A percentile compares a stretch with the other conserved stretches of the same genome.
Evolutionary conservation across 2,888 invertebrate genomes (phyloP).

Genomic region (Geotrupes spiniger): DNA sequence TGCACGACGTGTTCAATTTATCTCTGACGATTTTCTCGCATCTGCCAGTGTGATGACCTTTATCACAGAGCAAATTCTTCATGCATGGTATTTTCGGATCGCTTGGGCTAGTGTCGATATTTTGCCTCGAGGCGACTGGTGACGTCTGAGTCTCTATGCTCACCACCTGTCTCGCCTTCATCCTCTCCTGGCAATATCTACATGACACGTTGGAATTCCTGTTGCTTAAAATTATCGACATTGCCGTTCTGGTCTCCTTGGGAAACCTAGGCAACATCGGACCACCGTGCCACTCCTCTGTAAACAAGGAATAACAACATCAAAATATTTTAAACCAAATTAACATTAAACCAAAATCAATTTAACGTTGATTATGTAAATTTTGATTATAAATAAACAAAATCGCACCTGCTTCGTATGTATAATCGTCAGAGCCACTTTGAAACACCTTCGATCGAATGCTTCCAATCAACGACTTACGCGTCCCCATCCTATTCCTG

Average conservation of each 20-base stretch:
- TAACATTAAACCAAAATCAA: background rate
- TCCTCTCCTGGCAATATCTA: conserved; percentile 14
- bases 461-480: conserved; percentile 24
- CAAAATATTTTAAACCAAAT: background rate
- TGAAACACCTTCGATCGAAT: conserved; percentile 25
- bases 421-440: conserved; percentile 8
- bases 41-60: conserved; percentile 28
- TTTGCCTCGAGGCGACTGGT: conserved; percentile 12
- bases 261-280: conserved; percentile 29
- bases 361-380: no score
- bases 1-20: conserved; percentile 17
- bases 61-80: conserved; percentile 30
- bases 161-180: conserved; percentile 11
- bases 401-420: background rate
- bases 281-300: conserved; percentile 16
- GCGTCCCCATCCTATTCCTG: conserved; percentile 5
- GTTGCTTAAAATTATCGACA: conserved; percentile 29
- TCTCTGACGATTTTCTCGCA: conserved; percentile 22
- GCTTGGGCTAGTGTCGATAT: background rate
- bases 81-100: conserved; percentile 27
- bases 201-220: conserved; percentile 17
- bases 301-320: background rate
- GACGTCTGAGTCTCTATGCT: conserved; percentile 20
- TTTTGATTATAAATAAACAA: background rate
- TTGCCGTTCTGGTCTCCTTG: conserved; percentile 35